Conservation (phyloP, 2,888 invertebrate species). For the Arenicola marina region DNA sequence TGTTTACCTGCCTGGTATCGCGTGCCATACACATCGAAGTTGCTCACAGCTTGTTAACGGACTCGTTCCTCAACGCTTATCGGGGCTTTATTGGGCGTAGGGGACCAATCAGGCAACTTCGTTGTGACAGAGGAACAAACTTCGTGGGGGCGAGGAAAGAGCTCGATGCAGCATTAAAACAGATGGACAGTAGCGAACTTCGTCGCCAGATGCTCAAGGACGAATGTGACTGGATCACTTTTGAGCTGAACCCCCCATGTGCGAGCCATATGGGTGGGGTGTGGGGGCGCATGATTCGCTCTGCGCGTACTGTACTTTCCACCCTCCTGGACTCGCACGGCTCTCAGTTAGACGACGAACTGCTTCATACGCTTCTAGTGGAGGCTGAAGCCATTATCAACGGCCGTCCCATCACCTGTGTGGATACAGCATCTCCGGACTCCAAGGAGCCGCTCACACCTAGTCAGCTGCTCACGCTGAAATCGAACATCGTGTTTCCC, state of each 20-base stretch:
- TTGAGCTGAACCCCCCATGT: background rate
- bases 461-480: conserved; percentile 21
- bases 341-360: background rate
- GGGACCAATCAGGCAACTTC: conserved; percentile 23
- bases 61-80: conserved; percentile 34
- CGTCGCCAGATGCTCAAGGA: background rate
- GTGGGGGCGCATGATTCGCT: conserved; percentile 1
- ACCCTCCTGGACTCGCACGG: background rate
- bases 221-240: background rate
- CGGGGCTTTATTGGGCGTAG: conserved; percentile 30
- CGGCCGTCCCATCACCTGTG: background rate
- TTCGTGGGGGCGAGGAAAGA: conserved; percentile 29
- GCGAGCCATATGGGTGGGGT: conserved; percentile 7
- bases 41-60: conserved; percentile 29
- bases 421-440: background rate
- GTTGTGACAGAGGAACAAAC: conserved; percentile 30
- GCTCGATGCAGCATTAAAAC: conserved; percentile 10
- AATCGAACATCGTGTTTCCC: conserved; percentile 18
- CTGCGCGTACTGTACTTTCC: background rate
- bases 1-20: conserved; percentile 49
- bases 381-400: background rate
- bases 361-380: background rate
- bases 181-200: background rate
- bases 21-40: conserved; percentile 47
- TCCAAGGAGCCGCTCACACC: conserved; percentile 21